Percentiles rank a stretch among this genome's conserved stretches.
phyloP scores from a whole-genome alignment of 2,797 vertebrate species.

The Siniperca obscura region DNA sequence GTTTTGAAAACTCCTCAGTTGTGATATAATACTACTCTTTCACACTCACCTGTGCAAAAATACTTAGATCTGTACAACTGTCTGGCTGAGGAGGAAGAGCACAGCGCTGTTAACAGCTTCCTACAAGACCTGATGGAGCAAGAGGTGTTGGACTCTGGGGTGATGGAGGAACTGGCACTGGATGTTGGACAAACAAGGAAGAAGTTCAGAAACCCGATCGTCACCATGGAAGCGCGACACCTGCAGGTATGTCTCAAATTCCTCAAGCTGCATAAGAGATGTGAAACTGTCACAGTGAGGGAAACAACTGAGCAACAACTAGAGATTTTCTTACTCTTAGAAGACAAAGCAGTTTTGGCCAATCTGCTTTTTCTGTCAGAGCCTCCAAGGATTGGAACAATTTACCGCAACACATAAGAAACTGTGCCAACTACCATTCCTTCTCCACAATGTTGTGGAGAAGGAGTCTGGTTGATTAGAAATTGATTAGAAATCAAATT shows the following conservation, averaged over 20 bases:
- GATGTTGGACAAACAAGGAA: constrained; percentile 79
- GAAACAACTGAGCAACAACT: too few species aligned
- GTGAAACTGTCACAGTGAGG: not conserved
- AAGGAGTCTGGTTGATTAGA: too few species aligned
- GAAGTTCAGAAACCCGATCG: constrained; percentile 83
- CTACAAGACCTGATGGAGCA: constrained; percentile 91
- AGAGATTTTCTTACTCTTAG: too few species aligned
- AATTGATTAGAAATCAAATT: too few species aligned
- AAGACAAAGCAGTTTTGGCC: too few species aligned
- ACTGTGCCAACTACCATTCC: too few species aligned
- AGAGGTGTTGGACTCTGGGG: constrained; percentile 83
- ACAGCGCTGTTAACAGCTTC: constrained; percentile 83
- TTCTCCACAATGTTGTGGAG: too few species aligned
- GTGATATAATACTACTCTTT: constrained; percentile 6
- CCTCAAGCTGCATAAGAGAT: not conserved
- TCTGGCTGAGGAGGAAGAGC: constrained; percentile 89
- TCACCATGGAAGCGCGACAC: constrained; percentile 94
- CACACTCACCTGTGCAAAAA: not conserved
- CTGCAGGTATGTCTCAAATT: constrained; percentile 85
- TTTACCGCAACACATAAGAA: too few species aligned
- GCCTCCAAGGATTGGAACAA: too few species aligned
- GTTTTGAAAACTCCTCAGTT: not conserved
- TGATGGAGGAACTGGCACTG: constrained; percentile 81
- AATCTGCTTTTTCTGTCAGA: too few species aligned
- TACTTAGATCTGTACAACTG: constrained; percentile 88